Conservation (phyloP, 2,888 invertebrate genomes). For the Dexiosoma caninum region DNA sequence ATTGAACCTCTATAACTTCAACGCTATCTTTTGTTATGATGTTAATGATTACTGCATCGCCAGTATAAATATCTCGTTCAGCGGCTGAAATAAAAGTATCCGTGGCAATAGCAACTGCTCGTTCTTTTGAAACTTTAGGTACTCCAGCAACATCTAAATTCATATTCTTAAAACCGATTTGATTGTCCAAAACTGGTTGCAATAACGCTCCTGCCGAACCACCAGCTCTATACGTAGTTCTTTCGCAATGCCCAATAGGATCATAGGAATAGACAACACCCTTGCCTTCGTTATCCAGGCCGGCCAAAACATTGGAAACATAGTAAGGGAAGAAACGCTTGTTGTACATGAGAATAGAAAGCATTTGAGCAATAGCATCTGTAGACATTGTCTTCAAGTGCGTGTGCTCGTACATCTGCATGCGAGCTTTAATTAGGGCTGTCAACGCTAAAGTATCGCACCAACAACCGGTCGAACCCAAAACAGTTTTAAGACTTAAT, state of each 20-base stretch:
- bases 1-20: conserved; percentile 83
- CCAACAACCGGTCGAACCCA: conserved; percentile 98
- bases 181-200: conserved; percentile 97
- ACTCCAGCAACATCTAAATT: conserved; percentile 79
- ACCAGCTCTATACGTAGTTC: conserved; percentile 89
- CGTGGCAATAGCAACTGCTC: conserved; percentile 90
- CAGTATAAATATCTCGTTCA: conserved; percentile 98
- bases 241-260: conserved; percentile 96
- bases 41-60: conserved; percentile 91
- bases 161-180: conserved; percentile 93
- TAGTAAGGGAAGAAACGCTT: conserved; percentile 99
- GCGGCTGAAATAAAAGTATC: conserved; percentile 99
- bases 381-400: conserved; percentile 96
- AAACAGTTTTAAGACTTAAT: conserved; percentile 88
- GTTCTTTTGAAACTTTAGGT: conserved; percentile 85
- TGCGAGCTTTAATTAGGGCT: conserved; percentile 87
- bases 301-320: conserved; percentile 95
- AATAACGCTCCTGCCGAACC: conserved; percentile 94
- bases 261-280: conserved; percentile 98
- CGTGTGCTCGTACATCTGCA: conserved; percentile 97
- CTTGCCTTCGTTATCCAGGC: conserved; percentile 93
- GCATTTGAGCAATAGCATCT: conserved; percentile 95
- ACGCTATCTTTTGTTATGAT: conserved; percentile 93
- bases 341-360: conserved; percentile 96
- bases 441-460: conserved; percentile 96